Conservation (phyloP, 1,140 invertebrate genomes). For the Panulirus ornatus region DNA sequence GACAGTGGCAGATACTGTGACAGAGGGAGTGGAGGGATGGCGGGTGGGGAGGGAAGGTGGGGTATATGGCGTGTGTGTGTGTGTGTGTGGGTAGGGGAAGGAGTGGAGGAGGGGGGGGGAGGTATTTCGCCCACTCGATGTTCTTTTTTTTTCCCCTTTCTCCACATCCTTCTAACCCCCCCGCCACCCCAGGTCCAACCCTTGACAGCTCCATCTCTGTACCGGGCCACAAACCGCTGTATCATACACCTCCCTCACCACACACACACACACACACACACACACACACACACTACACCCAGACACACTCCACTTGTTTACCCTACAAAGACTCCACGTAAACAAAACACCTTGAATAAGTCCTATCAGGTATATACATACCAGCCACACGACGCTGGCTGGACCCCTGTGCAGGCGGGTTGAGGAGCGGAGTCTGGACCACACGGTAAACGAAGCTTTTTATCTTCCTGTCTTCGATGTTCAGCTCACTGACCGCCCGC, state of each 20-base stretch:
- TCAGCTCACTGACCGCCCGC: too few species aligned
- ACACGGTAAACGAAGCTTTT: too few species aligned
- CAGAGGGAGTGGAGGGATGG: background rate
- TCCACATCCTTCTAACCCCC: background rate
- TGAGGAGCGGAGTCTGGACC: too few species aligned
- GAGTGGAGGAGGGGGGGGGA: conserved; percentile 2
- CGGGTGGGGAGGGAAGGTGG: background rate
- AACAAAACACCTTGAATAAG: too few species aligned
- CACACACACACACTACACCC: background rate
- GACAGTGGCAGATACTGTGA: background rate
- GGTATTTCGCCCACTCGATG: background rate
- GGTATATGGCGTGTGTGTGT: background rate
- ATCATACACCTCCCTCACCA: conserved; percentile 30
- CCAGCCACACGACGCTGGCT: too few species aligned
- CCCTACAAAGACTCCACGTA: background rate
- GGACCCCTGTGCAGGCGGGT: too few species aligned
- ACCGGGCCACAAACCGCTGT: background rate
- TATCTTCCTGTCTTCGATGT: too few species aligned
- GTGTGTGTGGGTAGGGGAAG: background rate
- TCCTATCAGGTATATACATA: too few species aligned
- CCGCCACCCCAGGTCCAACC: background rate
- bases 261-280: too few species aligned
- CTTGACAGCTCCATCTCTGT: background rate
- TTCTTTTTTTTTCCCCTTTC: background rate
- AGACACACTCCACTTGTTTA: background rate